These are phyloP conservation scores for Falco novaeseelandiae DNA, from an alignment of 2,797 vertebrate species.

Conservation along the genomic window DNA sequence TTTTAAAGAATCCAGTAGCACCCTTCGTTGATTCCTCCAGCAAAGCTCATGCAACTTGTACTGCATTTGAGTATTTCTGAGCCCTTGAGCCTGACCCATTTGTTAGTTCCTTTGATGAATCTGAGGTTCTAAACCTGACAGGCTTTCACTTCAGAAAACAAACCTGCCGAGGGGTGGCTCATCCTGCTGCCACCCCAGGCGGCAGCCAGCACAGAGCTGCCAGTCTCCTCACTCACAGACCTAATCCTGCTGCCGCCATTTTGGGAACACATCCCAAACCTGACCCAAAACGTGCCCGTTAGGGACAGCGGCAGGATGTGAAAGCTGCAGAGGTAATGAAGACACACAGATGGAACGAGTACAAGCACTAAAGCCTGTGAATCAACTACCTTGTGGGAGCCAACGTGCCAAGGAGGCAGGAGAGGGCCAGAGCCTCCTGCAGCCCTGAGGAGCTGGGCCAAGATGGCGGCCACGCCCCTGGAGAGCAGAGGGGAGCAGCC, in stretches of 20 bases:
- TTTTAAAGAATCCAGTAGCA: background rate
- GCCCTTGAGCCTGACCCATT: background rate
- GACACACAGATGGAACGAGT: accelerated
- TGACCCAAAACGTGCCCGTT: accelerated
- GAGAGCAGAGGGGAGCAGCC: background rate
- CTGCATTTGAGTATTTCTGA: background rate
- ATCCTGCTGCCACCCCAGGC: background rate
- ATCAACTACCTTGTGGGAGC: background rate
- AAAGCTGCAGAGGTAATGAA: background rate
- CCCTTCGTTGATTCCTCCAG: background rate
- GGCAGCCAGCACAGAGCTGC: accelerated
- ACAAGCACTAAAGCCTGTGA: background rate
- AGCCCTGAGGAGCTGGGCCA: background rate
- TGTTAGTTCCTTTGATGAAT: background rate
- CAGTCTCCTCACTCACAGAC: background rate
- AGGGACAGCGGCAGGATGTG: background rate
- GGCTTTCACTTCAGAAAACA: background rate
- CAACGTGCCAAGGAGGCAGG: accelerated
- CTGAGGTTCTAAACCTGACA: background rate
- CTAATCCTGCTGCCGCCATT: no score
- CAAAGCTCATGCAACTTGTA: background rate
- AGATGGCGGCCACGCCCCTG: accelerated
- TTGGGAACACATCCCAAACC: background rate
- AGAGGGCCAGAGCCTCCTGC: background rate
- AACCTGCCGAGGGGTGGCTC: background rate